Evolutionary conservation across 2,888 invertebrate genomes (phyloP).

Genomic region (Cryptus armator): DNA sequence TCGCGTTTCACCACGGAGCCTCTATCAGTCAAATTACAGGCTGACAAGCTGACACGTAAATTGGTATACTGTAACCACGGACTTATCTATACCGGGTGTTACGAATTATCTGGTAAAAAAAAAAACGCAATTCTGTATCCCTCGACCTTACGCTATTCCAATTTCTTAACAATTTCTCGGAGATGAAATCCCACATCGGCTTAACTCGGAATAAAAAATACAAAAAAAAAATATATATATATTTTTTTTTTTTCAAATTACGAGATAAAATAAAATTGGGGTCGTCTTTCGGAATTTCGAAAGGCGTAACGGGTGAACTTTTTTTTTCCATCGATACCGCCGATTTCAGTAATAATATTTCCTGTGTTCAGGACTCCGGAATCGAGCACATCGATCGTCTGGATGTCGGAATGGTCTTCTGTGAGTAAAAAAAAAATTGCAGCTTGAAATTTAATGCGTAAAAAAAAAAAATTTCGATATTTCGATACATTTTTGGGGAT

Average conservation of each 20-base stretch:
- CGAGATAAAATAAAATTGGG: conserved; percentile 37
- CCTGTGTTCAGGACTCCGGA: conserved; percentile 65
- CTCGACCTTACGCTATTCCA: conserved; percentile 35
- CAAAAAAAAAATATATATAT: no score
- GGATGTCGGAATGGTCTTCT: conserved; percentile 72
- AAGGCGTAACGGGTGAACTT: neutral
- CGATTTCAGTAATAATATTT: conserved; percentile 26
- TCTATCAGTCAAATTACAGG: conserved; percentile 82
- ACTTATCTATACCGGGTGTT: conserved; percentile 77
- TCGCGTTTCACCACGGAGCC: conserved; percentile 73
- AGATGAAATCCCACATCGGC: conserved; percentile 58
- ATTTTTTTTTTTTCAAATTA: conserved; percentile 7
- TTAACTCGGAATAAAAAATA: conserved; percentile 33
- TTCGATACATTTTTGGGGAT: no score
- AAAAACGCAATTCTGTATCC: conserved; percentile 32
- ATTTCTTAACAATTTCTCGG: conserved; percentile 68
- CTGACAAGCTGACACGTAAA: conserved; percentile 83
- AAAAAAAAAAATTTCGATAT: neutral
- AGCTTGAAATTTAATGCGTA: neutral
- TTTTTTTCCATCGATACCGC: conserved; percentile 5
- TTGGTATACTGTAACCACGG: conserved; percentile 75
- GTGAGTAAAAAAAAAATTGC: conserved; percentile 65
- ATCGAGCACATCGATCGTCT: conserved; percentile 69
- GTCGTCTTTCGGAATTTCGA: conserved; percentile 16
- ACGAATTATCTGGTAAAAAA: conserved; percentile 69